phyloP scores from a whole-genome alignment of 2,888 invertebrate species.

The Aquatica leii region DNA sequence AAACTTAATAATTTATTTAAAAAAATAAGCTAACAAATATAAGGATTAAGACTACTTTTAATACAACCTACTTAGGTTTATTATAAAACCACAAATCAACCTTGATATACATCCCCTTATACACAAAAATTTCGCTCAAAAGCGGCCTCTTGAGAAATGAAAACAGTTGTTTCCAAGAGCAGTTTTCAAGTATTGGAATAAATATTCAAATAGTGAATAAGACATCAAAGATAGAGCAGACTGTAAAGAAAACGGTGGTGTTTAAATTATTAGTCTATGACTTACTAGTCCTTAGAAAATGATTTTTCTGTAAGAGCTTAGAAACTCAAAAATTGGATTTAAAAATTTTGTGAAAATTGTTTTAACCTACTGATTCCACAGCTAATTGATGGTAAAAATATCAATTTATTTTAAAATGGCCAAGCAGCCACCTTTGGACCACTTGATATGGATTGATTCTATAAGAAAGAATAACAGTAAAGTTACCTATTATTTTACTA shows the following conservation, averaged over 20 bases:
- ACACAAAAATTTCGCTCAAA: not conserved
- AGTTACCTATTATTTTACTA: too few relatives aligned
- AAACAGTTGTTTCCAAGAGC: too few relatives aligned
- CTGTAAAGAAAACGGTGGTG: not conserved
- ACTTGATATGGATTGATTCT: not conserved
- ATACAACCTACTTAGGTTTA: not conserved
- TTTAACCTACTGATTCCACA: conserved; percentile 1
- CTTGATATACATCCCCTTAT: too few relatives aligned
- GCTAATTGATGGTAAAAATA: conserved; percentile 1
- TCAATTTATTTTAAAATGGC: not conserved
- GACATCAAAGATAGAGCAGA: conserved; percentile 1
- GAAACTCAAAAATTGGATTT: conserved; percentile 1
- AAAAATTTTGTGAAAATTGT: not conserved
- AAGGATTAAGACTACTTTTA: not conserved
- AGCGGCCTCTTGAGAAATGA: not conserved
- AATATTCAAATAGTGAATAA: not conserved
- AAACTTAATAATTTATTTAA: not conserved
- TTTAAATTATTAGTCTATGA: too few relatives aligned
- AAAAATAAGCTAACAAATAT: not conserved
- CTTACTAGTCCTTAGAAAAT: not conserved
- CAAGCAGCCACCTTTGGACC: too few relatives aligned
- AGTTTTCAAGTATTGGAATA: too few relatives aligned
- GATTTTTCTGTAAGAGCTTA: not conserved
- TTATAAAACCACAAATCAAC: not conserved
- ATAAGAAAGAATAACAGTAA: too few relatives aligned